phyloP scores from a whole-genome alignment of 2,888 invertebrate species.

The Cecidostiba fungosa region DNA sequence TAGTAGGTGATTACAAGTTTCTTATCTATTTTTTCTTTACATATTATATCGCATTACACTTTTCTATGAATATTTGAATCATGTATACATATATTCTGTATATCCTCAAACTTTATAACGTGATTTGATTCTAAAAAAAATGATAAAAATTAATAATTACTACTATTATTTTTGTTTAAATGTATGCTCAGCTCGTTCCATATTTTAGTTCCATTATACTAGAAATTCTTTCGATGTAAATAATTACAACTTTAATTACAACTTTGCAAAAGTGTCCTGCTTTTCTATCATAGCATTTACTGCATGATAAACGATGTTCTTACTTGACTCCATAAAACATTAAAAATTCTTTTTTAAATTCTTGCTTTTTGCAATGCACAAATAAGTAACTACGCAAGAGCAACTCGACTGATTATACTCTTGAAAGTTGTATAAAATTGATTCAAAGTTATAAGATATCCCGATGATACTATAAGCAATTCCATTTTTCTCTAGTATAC shows the following conservation, averaged over 20 bases:
- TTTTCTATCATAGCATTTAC: background rate
- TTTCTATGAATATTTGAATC: background rate
- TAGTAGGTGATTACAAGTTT: background rate
- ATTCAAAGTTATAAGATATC: too few species aligned
- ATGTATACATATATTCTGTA: background rate
- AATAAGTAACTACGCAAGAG: background rate
- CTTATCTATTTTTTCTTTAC: background rate
- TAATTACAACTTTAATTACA: background rate
- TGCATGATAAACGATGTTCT: background rate
- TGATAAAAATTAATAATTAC: background rate
- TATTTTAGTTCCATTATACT: background rate
- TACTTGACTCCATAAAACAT: background rate
- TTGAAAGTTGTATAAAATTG: background rate
- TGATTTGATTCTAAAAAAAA: background rate
- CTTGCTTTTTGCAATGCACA: background rate
- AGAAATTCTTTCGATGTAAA: background rate
- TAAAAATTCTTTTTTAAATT: background rate
- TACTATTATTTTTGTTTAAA: background rate
- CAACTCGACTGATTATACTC: background rate
- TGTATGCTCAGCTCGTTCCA: background rate
- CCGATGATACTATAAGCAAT: too few species aligned
- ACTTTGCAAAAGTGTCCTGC: conserved; percentile 1
- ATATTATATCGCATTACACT: background rate
- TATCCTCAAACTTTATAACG: background rate
- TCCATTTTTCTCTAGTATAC: too few species aligned